Conservation (phyloP, 2,888 invertebrate genomes). For the Parnassius smintheus region DNA sequence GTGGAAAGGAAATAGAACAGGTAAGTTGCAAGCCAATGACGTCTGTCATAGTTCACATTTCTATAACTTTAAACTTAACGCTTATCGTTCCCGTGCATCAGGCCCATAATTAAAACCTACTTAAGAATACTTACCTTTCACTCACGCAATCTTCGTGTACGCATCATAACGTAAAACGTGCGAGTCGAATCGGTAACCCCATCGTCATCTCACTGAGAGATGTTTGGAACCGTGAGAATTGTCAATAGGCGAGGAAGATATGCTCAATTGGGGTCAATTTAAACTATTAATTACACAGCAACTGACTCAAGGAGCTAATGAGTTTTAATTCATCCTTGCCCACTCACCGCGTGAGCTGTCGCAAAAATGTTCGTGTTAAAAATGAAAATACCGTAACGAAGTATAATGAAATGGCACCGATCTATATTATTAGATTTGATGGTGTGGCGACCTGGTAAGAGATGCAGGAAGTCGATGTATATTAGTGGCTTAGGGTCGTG, state of each 20-base stretch:
- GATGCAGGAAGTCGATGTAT: no score
- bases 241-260: slow-evolving; percentile 12
- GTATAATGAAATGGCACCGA: no score
- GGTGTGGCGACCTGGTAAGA: no score
- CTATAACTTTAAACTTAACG: neutral
- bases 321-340: slow-evolving; percentile 14
- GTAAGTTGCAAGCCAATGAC: no score
- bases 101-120: slow-evolving; percentile 7
- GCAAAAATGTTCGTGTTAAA: neutral
- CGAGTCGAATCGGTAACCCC: slow-evolving; percentile 19
- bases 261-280: slow-evolving; percentile 26
- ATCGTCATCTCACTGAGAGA: neutral
- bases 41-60: no score
- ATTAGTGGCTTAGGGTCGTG: no score
- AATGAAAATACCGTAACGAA: no score
- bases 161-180: slow-evolving; percentile 11
- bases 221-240: slow-evolving; percentile 22
- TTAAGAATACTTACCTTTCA: slow-evolving; percentile 14
- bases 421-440: no score
- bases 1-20: no score
- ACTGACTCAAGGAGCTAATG: slow-evolving; percentile 21
- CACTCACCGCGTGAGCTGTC: slow-evolving; percentile 10
- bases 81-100: neutral
- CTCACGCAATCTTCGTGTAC: slow-evolving; percentile 10
- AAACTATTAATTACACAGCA: slow-evolving; percentile 22